Evolutionary conservation across 2,113 vertebrate genomes (phyloP), one percentile per base, ranked within the genome.

Genomic region (Clupea harengus): DNA sequence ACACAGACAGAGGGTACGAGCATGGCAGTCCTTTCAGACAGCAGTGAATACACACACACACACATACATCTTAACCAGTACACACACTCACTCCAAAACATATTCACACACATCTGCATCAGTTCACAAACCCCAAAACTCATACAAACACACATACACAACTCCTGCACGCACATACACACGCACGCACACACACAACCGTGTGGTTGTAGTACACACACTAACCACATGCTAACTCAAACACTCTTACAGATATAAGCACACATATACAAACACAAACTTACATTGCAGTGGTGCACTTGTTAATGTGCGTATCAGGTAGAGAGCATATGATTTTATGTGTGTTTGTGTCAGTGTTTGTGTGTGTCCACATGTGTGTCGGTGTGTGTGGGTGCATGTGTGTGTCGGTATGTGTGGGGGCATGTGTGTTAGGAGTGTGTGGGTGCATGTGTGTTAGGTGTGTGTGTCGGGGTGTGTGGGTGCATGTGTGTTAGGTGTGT

Each of bases 371-470:
- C n/a, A n/a, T n/a, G 22, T 2, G 20, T 64, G 57, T 57, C n/a
- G n/a, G 54, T 57, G 22, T 64, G 20, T 64, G 5, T 8, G 22
- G 17, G 52, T 54, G 52, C 5, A 18, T 54, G 13, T 54, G 17
- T 18, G 52, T 64, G 20, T 22, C 4, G 10, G 18, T 57, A 11
- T 52, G 10, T 60, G 5, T 60, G 4, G 4, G 18, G 22, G 57
- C n/a, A 20, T 60, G 57, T 22, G 20, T 60, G 22, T 60, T 46
- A 7, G 45, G 45, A 46, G 18, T 60, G 20, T 60, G 22, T 67
- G n/a, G 47, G 86, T 84, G 81, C 60, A 39, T 32, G n/a, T 57
- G 72, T 67, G 64, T 57, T 67, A n/a, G 22, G 57, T 60, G 7
- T 67, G 22, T 67, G 6, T 25, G 60, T 57, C 18, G 20, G 54